Evolutionary conservation across 2,797 vertebrate species (phyloP), one percentile per base, ranked within the genome.

Genomic region (Lepus oiostolus): DNA sequence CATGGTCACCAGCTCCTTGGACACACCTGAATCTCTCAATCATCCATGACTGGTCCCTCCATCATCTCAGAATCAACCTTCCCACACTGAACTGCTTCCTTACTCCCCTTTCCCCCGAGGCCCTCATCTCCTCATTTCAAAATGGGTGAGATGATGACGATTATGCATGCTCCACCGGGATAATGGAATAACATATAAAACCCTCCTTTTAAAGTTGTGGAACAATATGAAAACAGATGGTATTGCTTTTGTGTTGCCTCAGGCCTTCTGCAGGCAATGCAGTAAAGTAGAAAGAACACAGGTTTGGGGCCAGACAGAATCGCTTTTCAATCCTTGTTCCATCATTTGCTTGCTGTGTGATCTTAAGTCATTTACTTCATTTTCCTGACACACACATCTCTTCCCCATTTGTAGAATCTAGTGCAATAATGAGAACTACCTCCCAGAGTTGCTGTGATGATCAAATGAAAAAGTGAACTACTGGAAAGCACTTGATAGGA

Each of bases 181-280:
- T 80, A 96, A 90, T 90, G 38, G 79, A 74, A 79, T 50, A 91
- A 77, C 58, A 89, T 91, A 60, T 24, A 93, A 94, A 96, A 54
- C 9, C 65, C 47, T 19, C 62, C 54, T 95, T 95, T 88, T 52
- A 85, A 85, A 83, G 65, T 63, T 76, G 92, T 28, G 67, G 96
- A 74, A 94, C 74, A 95, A 91, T 79, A 88, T 63, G 28, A 90
- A 90, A 88, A 75, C 92, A 95, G 92, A 93, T 92, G 90, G 92
- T 19, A 13, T 42, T 54, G 65, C 75, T 63, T 88, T 94, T 84
- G 42, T n/a, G 32, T 72, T 22, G 54, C 90, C 82, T 76, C 24
- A 0, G 74, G 77, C 93, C 92, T 94, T 93, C 63, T 77, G 22
- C 42, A 47, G 42, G 42, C 8, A 74, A 32, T 50, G 21, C 70